phyloP scores from a whole-genome alignment of 2,113 vertebrate species.

The Scartelaos histophorus region DNA sequence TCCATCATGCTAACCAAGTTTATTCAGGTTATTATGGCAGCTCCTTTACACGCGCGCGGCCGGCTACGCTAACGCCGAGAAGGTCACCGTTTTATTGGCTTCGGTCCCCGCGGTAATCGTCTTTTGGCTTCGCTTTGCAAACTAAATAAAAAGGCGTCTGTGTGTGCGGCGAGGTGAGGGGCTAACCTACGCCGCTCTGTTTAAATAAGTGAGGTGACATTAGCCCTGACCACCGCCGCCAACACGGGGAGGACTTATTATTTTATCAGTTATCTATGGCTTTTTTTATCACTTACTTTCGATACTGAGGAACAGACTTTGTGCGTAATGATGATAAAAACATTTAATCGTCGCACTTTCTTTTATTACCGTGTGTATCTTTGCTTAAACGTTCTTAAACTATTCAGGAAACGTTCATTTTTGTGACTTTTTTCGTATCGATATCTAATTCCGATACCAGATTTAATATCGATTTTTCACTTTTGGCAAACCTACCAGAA shows the following conservation, averaged over 20 bases:
- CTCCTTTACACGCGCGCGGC: conserved; percentile 18
- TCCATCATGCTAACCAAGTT: conserved; percentile 58
- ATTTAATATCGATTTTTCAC: too few species aligned
- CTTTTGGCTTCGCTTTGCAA: conserved; percentile 68
- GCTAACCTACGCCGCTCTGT: conserved; percentile 63
- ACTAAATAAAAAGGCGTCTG: conserved; percentile 66
- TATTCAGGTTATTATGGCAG: conserved; percentile 45
- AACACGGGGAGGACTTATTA: conserved; percentile 48
- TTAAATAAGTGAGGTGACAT: conserved; percentile 66
- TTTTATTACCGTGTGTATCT: too few species aligned
- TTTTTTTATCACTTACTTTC: too few species aligned
- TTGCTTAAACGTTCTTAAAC: too few species aligned
- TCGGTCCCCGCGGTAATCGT: conserved; percentile 64
- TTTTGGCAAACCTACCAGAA: too few species aligned
- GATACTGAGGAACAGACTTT: too few species aligned
- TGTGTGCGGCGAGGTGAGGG: conserved; percentile 33
- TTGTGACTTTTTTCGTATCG: too few species aligned
- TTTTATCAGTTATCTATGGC: conserved; percentile 47
- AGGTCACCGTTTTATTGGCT: conserved; percentile 75
- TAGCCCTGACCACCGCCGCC: conserved; percentile 55
- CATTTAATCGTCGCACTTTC: too few species aligned
- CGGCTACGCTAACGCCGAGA: conserved; percentile 43
- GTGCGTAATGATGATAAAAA: too few species aligned
- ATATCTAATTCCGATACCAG: too few species aligned
- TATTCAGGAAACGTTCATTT: too few species aligned